Evolutionary conservation across 2,797 vertebrate genomes (phyloP).

Genomic region (Sebastes diaconus): DNA sequence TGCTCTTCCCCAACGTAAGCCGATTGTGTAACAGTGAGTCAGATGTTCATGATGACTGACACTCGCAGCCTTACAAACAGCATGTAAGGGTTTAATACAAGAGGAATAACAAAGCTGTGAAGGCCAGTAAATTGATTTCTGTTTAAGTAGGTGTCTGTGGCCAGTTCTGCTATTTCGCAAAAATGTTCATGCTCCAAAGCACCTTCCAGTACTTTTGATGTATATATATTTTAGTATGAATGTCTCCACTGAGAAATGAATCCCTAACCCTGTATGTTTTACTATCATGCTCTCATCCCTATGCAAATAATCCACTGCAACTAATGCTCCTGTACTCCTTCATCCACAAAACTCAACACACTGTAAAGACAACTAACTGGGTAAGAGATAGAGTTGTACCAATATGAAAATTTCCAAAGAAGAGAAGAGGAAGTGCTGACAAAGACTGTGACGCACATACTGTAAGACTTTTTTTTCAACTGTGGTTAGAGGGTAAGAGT

Average conservation of each 20-base stretch:
- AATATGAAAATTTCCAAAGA: slow-evolving; percentile 38
- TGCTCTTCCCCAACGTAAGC: slow-evolving; percentile 21
- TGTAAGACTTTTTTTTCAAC: background rate
- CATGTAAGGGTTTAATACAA: background rate
- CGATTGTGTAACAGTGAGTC: slow-evolving; percentile 49
- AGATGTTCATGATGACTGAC: background rate
- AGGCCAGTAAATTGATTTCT: background rate
- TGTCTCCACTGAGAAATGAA: background rate
- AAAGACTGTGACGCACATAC: slow-evolving; percentile 43
- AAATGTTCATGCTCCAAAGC: background rate
- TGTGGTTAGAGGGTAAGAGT: background rate
- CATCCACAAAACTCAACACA: background rate
- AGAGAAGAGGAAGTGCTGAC: slow-evolving; percentile 47
- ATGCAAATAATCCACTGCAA: slow-evolving; percentile 7
- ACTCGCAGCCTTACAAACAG: background rate
- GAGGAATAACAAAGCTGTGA: background rate
- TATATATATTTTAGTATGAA: background rate
- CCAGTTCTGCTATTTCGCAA: background rate
- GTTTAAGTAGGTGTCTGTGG: background rate
- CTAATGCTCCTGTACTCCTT: background rate
- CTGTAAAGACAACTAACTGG: background rate
- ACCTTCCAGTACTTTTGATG: background rate
- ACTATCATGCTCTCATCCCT: background rate
- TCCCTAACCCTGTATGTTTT: background rate
- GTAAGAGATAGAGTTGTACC: background rate